Evolutionary conservation across 2,113 vertebrate genomes (phyloP).

Genomic region (Chloroceryle aenea): DNA sequence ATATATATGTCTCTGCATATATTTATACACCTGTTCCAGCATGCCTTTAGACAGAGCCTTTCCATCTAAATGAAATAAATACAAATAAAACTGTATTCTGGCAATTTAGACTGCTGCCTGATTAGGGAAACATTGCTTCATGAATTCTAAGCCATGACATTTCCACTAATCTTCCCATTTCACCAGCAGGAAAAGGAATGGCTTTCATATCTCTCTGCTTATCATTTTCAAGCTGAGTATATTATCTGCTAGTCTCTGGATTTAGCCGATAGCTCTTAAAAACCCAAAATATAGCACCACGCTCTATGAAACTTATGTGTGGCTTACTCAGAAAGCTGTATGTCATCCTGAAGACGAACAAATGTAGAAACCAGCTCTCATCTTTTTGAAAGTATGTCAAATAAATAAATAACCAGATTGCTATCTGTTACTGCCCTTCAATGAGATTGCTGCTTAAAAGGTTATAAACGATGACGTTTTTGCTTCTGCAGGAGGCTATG

Average conservation of each 20-base stretch:
- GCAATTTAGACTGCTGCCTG: slow-evolving; percentile 34
- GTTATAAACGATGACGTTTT: background rate
- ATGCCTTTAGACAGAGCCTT: background rate
- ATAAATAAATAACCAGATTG: slow-evolving; percentile 42
- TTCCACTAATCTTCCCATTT: slow-evolving; percentile 59
- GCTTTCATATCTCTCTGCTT: slow-evolving; percentile 12
- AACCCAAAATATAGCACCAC: background rate
- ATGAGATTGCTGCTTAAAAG: slow-evolving; percentile 19
- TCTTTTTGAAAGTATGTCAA: slow-evolving; percentile 19
- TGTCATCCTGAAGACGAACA: background rate
- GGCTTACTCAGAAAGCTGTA: background rate
- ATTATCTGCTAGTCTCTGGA: slow-evolving; percentile 41
- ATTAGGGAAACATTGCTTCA: slow-evolving; percentile 28
- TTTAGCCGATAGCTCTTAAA: slow-evolving; percentile 33
- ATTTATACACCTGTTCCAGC: background rate
- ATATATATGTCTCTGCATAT: background rate
- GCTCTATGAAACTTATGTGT: background rate
- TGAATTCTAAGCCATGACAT: slow-evolving; percentile 48
- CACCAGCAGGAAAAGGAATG: background rate
- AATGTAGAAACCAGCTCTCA: background rate
- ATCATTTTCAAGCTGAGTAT: slow-evolving; percentile 43
- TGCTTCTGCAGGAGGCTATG: background rate
- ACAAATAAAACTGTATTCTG: background rate
- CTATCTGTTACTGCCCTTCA: slow-evolving; percentile 30
- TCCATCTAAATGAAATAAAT: background rate